Percentiles rank a stretch among this genome's conserved stretches.
Evolutionary conservation across 2,888 invertebrate species (phyloP).

Genomic region (Archaeoteleia sp.): DNA sequence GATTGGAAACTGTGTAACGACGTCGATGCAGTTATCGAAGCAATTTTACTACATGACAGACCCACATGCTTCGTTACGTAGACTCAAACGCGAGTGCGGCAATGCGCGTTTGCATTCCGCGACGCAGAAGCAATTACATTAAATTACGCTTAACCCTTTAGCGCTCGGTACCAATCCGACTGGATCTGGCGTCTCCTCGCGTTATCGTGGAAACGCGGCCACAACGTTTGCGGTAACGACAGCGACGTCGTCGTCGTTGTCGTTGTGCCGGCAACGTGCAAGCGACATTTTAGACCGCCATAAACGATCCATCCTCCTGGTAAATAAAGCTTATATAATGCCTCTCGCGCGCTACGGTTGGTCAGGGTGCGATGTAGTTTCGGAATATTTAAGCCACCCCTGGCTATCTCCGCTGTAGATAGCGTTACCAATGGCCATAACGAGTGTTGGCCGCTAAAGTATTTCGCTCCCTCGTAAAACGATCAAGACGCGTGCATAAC

Average conservation of each 20-base stretch:
- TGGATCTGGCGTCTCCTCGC: conserved; percentile 52
- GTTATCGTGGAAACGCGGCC: conserved; percentile 58
- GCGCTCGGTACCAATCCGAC: conserved; percentile 44
- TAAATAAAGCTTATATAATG: conserved; percentile 67
- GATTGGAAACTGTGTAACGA: conserved; percentile 42
- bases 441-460: conserved; percentile 51
- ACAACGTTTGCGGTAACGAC: conserved; percentile 58
- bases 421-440: conserved; percentile 49
- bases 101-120: conserved; percentile 48
- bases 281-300: conserved; percentile 65
- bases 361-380: conserved; percentile 57
- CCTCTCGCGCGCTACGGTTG: conserved; percentile 56
- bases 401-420: conserved; percentile 31
- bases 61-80: conserved; percentile 47
- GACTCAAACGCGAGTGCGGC: conserved; percentile 42
- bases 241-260: conserved; percentile 53
- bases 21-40: conserved; percentile 43
- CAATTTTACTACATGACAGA: conserved; percentile 46
- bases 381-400: conserved; percentile 58
- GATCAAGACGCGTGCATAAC: conserved; percentile 56
- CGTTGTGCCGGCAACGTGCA: conserved; percentile 56
- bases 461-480: conserved; percentile 57
- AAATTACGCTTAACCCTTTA: conserved; percentile 49
- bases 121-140: conserved; percentile 50
- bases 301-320: conserved; percentile 64